Evolutionary conservation across 1,140 invertebrate species (phyloP).

Genomic region (Cyclargus thomasi): DNA sequence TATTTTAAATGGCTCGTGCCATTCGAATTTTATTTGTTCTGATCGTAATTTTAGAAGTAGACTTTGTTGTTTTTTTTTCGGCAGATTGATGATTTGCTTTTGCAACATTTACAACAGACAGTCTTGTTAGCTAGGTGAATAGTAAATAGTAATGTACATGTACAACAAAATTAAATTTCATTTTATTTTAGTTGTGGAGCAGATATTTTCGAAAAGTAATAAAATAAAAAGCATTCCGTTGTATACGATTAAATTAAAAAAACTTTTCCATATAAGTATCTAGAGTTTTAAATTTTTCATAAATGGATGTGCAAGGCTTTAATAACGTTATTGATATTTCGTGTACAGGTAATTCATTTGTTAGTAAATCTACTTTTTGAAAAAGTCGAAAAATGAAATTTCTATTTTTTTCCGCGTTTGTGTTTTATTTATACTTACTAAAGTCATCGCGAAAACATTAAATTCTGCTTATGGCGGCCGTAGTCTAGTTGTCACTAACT

Average conservation of each 20-base stretch:
- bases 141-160: slow-evolving; percentile 20
- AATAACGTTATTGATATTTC: slow-evolving; percentile 1
- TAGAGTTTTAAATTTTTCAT: slow-evolving; percentile 7
- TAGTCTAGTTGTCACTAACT: slow-evolving; percentile 8
- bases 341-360: neutral
- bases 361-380: neutral
- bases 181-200: neutral
- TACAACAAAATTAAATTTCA: slow-evolving; percentile 9
- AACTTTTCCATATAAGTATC: neutral
- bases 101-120: neutral
- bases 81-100: neutral
- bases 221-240: slow-evolving; percentile 44
- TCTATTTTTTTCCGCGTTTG: no score
- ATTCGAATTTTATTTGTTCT: slow-evolving; percentile 8
- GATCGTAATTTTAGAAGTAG: slow-evolving; percentile 4
- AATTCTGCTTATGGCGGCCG: no score
- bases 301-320: neutral
- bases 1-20: slow-evolving; percentile 53
- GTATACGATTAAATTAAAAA: slow-evolving; percentile 21
- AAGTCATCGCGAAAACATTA: no score
- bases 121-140: slow-evolving; percentile 15
- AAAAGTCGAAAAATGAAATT: no score
- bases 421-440: no score
- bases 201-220: slow-evolving; percentile 30
- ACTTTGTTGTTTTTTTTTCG: neutral